A percentile compares a stretch with the other conserved stretches of the same genome.
Evolutionary conservation across 2,797 vertebrate species (phyloP).

Genomic region (Urophycis tenuis): DNA sequence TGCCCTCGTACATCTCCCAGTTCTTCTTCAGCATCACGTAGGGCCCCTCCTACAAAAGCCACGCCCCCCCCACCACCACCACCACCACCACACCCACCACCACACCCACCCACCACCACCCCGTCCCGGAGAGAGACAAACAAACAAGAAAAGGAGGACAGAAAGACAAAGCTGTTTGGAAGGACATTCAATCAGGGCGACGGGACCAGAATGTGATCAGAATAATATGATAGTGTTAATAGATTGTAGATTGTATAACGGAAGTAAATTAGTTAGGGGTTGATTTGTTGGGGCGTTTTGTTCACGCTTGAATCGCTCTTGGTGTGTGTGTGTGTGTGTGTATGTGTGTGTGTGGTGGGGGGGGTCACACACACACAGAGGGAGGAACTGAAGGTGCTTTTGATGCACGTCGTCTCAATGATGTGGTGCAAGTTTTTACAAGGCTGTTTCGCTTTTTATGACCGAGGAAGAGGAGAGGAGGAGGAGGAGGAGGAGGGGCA

Average conservation of each 20-base stretch:
- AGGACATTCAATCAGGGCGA: constrained; percentile 29
- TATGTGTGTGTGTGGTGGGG: background rate
- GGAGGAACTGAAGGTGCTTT: background rate
- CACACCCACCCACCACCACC: too few relatives aligned
- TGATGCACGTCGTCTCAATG: background rate
- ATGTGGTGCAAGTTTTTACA: background rate
- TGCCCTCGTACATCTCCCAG: constrained; percentile 95
- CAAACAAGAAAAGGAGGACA: constrained; percentile 45
- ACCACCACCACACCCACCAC: too few relatives aligned
- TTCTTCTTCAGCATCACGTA: constrained; percentile 99
- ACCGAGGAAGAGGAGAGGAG: too few relatives aligned
- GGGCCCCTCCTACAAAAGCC: constrained; percentile 88
- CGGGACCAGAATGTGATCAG: too few relatives aligned
- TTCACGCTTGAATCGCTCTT: background rate
- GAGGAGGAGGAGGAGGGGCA: background rate
- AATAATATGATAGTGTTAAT: too few relatives aligned
- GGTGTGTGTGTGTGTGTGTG: background rate
- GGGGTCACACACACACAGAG: background rate
- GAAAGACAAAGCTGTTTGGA: constrained; percentile 60
- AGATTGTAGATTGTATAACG: too few relatives aligned
- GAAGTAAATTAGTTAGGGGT: too few relatives aligned
- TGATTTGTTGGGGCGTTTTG: background rate
- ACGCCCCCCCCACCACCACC: too few relatives aligned
- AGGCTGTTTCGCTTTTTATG: background rate
- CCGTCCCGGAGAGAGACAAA: too few relatives aligned